Conservation (phyloP, 2,113 vertebrate species). For the Gobiocypris rarus region DNA sequence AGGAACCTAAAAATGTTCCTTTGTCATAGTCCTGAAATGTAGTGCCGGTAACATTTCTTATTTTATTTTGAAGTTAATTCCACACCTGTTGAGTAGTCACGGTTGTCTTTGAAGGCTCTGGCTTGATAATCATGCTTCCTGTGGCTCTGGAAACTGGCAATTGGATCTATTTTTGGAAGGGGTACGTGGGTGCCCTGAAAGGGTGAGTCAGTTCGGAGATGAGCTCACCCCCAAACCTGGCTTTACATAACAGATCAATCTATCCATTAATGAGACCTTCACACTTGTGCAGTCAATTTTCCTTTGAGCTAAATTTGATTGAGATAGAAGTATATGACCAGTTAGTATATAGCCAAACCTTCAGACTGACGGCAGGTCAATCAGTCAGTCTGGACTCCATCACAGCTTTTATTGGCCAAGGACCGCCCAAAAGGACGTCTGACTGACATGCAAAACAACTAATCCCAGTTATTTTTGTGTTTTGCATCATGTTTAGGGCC, state of each 20-base stretch:
- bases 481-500: too few relatives aligned
- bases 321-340: background rate
- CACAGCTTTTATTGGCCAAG: too few relatives aligned
- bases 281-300: background rate
- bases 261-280: conserved; percentile 33
- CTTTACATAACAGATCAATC: conserved; percentile 48
- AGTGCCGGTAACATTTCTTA: background rate
- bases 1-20: conserved; percentile 24
- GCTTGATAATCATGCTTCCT: conserved; percentile 25
- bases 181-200: conserved; percentile 52
- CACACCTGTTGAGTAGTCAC: conserved; percentile 46
- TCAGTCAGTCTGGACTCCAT: too few relatives aligned
- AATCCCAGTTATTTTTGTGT: too few relatives aligned
- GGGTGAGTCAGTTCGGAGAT: conserved; percentile 46
- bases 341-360: background rate
- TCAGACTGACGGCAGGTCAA: too few relatives aligned
- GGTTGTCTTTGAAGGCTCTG: conserved; percentile 23
- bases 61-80: conserved; percentile 14
- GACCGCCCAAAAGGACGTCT: too few relatives aligned
- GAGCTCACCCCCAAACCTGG: conserved; percentile 41
- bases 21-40: background rate
- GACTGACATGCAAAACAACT: too few relatives aligned
- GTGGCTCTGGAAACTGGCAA: conserved; percentile 16
- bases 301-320: background rate
- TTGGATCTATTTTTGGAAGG: conserved; percentile 38